phyloP scores from a whole-genome alignment of 2,113 vertebrate genomes.

The Cervus canadensis region DNA sequence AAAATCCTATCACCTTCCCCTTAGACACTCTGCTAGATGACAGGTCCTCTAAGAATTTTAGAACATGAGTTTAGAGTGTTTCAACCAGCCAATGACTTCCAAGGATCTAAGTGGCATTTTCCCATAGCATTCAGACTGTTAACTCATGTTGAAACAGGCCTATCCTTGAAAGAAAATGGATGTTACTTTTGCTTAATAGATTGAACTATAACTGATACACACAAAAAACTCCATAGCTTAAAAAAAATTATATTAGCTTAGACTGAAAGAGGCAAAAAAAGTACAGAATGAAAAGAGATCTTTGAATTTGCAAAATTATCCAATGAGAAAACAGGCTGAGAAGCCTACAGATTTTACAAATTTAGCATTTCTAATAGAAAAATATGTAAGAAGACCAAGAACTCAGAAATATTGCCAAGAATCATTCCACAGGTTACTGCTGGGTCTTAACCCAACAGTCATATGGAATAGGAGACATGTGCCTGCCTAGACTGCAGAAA shows the following conservation, averaged over 20 bases:
- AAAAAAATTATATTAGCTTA: not conserved
- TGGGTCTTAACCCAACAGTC: not conserved
- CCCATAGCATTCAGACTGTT: not conserved
- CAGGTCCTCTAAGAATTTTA: not conserved
- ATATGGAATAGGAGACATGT: not conserved
- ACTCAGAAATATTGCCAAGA: not conserved
- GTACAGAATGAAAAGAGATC: not conserved
- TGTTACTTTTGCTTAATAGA: not conserved
- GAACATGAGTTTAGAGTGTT: too few species aligned
- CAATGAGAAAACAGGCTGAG: not conserved
- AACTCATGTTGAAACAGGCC: not conserved
- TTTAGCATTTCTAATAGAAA: not conserved
- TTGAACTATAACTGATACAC: not conserved
- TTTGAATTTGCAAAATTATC: not conserved
- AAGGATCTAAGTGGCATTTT: not conserved
- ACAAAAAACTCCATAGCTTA: not conserved
- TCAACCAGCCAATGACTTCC: not conserved
- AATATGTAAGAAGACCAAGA: not conserved
- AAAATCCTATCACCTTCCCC: not conserved
- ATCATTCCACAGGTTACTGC: not conserved
- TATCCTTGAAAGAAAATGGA: not conserved
- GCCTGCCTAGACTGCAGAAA: not conserved
- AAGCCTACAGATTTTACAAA: not conserved
- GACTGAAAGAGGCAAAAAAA: not conserved
- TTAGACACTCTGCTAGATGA: not conserved